Base-by-base conservation (phyloP, 2,888 invertebrate genomes). In the Cataglyphis altisquamis region DNA sequence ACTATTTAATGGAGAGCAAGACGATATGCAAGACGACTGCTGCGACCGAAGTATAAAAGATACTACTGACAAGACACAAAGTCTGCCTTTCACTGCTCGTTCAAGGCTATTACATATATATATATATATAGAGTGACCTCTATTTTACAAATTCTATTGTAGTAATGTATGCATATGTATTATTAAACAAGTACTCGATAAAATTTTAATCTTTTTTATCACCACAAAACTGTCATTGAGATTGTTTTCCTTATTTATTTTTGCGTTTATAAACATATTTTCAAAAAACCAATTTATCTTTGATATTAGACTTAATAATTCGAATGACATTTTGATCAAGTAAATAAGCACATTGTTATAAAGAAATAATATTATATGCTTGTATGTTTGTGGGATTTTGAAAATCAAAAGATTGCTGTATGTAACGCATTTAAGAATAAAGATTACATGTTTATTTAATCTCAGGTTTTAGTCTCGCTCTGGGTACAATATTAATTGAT, bases 381-480 rank as follows among this genome's bases (percentile, higher is more conserved):
- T 48, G 21, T n/a, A 29, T n/a, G 21, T 12, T 15, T 45, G 45
- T 52, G n/a, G 18, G n/a, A n/a, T 41, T 55, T n/a, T n/a, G 3
- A 5, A 41, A 67, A 29, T 45, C 64, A 63, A 39, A 73, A 32
- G 41, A n/a, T 0, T 66, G 29, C 1, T 32, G n/a, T 0, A 36
- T 12, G 18, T 12, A 36, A 52, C 12, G 15, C 12, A 57, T 52
- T 45, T 45, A 66, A 55, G 41, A 77, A 77, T 57, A 68, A 29
- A 78, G 39, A 12, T 67, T 63, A 74, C 36, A 55, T 32, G 4
- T 77, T 77, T 78, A 78, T 78, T 78, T 63, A 67, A 1, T 78
- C 41, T 48, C 21, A 48, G n/a, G 15, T 67, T 32, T 68, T 60
- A 39, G 41, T 52, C 18, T 25, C 36, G 75, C 32, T 15, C 4